Evolutionary conservation across 2,113 vertebrate species (phyloP).

Genomic region (Trematocara unimaculatum): DNA sequence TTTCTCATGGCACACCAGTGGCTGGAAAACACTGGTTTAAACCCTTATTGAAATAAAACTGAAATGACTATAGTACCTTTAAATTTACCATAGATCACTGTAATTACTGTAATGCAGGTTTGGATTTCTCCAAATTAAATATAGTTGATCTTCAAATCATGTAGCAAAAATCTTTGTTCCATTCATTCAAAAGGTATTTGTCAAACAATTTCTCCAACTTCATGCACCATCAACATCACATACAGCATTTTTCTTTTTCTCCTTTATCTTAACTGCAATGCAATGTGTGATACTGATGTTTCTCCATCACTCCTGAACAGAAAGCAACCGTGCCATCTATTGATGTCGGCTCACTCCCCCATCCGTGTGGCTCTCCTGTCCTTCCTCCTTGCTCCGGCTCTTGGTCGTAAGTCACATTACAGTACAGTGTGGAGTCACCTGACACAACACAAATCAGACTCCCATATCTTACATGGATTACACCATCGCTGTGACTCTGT

Average conservation of each 20-base stretch:
- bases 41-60: neutral
- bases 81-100: neutral
- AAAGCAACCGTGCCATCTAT: constrained; percentile 4
- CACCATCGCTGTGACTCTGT: neutral
- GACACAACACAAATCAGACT: neutral
- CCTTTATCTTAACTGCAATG: neutral
- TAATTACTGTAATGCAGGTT: neutral
- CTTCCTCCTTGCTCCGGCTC: constrained; percentile 46
- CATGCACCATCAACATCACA: neutral
- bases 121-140: neutral
- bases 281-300: neutral
- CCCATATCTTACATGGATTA: neutral
- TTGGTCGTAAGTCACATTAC: constrained; percentile 65
- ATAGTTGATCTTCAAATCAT: neutral
- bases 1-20: neutral
- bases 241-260: neutral
- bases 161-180: neutral
- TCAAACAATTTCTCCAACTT: neutral
- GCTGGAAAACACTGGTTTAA: neutral
- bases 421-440: neutral
- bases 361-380: constrained; percentile 43
- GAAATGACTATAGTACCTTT: neutral
- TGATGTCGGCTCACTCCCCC: neutral
- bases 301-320: constrained; percentile 32
- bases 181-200: neutral